phyloP scores from a whole-genome alignment of 2,113 vertebrate genomes.

The Pandion haliaetus region DNA sequence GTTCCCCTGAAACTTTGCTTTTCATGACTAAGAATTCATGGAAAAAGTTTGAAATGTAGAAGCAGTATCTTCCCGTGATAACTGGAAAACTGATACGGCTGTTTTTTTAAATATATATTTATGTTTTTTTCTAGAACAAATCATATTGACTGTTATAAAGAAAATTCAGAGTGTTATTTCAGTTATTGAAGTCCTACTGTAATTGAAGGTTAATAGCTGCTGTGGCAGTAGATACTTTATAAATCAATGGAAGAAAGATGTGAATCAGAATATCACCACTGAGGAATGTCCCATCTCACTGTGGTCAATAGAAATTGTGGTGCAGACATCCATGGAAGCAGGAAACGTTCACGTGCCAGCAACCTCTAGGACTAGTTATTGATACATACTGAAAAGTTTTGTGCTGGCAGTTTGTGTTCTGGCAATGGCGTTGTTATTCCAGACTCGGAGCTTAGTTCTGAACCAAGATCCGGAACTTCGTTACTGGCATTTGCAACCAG shows the following conservation, averaged over 20 bases:
- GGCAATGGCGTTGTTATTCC: background rate
- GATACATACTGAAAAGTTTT: background rate
- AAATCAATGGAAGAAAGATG: conserved; percentile 39
- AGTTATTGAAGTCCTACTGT: conserved; percentile 31
- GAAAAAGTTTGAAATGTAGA: background rate
- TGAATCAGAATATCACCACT: background rate
- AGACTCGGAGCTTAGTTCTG: background rate
- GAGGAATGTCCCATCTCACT: background rate
- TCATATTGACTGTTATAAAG: background rate
- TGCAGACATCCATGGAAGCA: background rate
- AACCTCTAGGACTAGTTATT: background rate
- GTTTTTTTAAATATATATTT: background rate
- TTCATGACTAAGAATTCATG: background rate
- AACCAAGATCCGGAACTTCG: background rate
- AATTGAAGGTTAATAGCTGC: conserved; percentile 38
- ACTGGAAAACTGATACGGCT: background rate
- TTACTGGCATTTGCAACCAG: background rate
- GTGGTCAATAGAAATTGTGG: background rate
- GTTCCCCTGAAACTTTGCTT: background rate
- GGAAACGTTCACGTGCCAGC: background rate
- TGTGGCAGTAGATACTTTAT: conserved; percentile 25
- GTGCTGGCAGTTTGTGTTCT: background rate
- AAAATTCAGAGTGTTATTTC: conserved; percentile 20
- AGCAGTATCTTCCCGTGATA: background rate
- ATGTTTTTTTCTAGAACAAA: background rate